Evolutionary conservation across 2,113 vertebrate species (phyloP).

Genomic region (Megaptera novaeangliae): DNA sequence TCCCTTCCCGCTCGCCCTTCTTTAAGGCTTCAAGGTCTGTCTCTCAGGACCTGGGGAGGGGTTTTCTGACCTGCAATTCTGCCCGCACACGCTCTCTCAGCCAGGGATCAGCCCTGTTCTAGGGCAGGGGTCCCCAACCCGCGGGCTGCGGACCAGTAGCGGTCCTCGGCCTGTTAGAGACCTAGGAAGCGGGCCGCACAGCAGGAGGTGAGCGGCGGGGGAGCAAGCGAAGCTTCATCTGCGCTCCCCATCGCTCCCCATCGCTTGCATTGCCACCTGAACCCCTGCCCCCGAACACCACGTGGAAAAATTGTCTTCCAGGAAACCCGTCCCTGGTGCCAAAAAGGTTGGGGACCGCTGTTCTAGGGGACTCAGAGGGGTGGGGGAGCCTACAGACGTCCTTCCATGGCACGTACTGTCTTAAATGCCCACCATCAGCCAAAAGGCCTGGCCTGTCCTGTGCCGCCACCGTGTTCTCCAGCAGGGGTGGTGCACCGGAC

Average conservation of each 20-base stretch:
- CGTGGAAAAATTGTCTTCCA: too few species aligned
- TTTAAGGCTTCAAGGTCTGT: neutral
- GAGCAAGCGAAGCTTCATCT: too few species aligned
- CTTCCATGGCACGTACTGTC: rapidly evolving
- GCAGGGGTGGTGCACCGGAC: neutral
- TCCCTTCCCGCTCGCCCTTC: neutral
- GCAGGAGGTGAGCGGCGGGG: too few species aligned
- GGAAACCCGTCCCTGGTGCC: too few species aligned
- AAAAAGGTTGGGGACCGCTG: too few species aligned
- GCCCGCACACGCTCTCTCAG: neutral
- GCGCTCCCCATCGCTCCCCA: too few species aligned
- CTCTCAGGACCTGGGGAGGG: neutral
- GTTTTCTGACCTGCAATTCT: neutral
- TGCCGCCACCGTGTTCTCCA: rapidly evolving
- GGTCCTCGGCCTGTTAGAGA: too few species aligned
- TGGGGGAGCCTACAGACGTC: too few species aligned
- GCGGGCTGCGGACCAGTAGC: too few species aligned
- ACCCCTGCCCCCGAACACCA: too few species aligned
- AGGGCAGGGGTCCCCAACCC: too few species aligned
- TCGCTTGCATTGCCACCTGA: rapidly evolving
- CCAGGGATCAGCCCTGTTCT: neutral
- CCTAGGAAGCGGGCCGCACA: too few species aligned
- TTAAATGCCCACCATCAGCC: neutral
- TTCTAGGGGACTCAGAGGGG: neutral
- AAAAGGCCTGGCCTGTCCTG: rapidly evolving